Base-by-base conservation (phyloP, 1,140 invertebrate genomes). In the Panagrolaimus sp. region DNA sequence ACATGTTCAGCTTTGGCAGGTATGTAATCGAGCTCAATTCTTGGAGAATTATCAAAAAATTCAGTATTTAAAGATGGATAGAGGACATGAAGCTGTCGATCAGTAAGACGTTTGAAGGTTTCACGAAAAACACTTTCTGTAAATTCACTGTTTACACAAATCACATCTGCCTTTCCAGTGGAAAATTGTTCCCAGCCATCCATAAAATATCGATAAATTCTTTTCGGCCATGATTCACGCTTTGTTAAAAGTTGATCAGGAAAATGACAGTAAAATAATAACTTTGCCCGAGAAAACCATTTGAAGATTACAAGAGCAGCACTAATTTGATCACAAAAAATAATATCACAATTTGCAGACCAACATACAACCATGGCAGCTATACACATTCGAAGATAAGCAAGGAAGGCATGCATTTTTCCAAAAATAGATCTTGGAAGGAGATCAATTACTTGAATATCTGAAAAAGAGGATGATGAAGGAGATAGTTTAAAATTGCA, bases 211-310 rank as follows among this genome's bases (percentile, higher is more conserved):
- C 96, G 87, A 84, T 98, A 98, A 0, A 93, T 64, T 21, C 68
- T 64, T 15, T 71, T 52, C 47, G 64, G 67, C 0, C 91, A 77
- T 0, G 89, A 88, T 21, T 88, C 88, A 70, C 88, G 87, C 2
- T 86, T 80, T 15, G 90, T 90, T 1, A 98, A 85, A 3, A 98
- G 85, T 79, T 93, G 90, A 85, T 98, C 96, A 0, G 96, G 96
- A 86, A 94, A 93, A 86, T 99, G 96, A 78, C 96, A 98, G 79
- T 98, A 99, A 85, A 95, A 99, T 7, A 97, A 83, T 14, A 96
- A 87, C 77, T 88, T 85, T 69, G 88, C 87, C 10, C 85, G 83
- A 72, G 87, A 84, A 55, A 87, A 87, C 76, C 90, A 78, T 79
- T 83, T 71, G 78, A 87, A 21, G 38, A 82, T 62, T 38, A 71